Conservation (phyloP, 2,113 vertebrate genomes). For the Drymodes brunneopygia region DNA sequence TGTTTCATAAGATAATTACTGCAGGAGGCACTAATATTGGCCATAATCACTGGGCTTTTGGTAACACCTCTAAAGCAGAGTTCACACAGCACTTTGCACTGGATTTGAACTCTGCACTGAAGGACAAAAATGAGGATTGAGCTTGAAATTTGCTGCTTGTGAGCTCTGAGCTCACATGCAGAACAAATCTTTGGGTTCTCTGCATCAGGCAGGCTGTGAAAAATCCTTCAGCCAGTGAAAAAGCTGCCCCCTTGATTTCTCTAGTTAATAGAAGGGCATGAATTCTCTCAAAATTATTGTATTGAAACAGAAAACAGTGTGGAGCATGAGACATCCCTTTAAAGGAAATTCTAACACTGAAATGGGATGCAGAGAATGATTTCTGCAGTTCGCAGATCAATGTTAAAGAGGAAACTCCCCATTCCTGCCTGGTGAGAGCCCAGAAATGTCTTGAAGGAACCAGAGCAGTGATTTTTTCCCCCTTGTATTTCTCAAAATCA, state of each 20-base stretch:
- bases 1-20: constrained; percentile 39
- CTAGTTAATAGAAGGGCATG: background rate
- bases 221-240: background rate
- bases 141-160: background rate
- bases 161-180: background rate
- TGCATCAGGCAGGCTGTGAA: background rate
- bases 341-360: background rate
- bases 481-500: background rate
- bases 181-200: background rate
- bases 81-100: background rate
- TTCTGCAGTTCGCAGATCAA: background rate
- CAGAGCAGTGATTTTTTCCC: background rate
- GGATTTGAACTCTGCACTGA: background rate
- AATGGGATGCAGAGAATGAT: background rate
- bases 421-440: background rate
- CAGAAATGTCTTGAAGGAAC: background rate
- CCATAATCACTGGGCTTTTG: background rate
- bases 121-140: background rate
- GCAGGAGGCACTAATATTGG: background rate
- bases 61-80: background rate
- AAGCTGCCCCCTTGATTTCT: background rate
- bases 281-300: background rate
- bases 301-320: background rate
- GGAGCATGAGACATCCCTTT: background rate
- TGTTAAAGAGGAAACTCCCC: background rate